Conservation (phyloP, 2,113 vertebrate species). For the Candoia aspera region DNA sequence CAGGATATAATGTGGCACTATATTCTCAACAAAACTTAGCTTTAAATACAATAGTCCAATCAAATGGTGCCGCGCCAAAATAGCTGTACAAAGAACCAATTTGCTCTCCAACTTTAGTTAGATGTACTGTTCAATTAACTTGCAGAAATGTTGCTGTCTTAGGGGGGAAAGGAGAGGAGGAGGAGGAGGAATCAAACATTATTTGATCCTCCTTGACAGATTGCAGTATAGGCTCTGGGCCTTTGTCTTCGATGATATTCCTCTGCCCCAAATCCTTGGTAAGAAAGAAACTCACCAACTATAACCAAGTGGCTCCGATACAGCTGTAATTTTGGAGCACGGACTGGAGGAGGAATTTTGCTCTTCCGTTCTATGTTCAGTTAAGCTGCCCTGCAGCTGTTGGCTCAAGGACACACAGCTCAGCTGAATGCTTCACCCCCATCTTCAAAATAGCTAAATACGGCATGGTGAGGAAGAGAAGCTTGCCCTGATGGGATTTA, state of each 20-base stretch:
- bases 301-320: background rate
- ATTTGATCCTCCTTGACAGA: background rate
- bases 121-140: background rate
- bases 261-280: background rate
- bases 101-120: background rate
- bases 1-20: background rate
- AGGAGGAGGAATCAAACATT: background rate
- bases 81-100: background rate
- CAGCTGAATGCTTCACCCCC: background rate
- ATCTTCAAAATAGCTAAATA: background rate
- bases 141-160: background rate
- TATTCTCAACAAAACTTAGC: background rate
- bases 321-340: background rate
- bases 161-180: background rate
- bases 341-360: background rate
- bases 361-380: background rate
- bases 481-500: background rate
- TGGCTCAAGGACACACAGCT: background rate
- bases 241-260: background rate
- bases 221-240: background rate
- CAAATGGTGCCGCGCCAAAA: background rate
- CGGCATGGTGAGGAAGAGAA: conserved; percentile 24
- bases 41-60: background rate
- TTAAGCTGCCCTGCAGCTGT: background rate
- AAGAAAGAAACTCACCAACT: background rate